Evolutionary conservation across 2,113 vertebrate species (phyloP), one percentile per base, ranked within the genome.

Genomic region (Gobius niger): DNA sequence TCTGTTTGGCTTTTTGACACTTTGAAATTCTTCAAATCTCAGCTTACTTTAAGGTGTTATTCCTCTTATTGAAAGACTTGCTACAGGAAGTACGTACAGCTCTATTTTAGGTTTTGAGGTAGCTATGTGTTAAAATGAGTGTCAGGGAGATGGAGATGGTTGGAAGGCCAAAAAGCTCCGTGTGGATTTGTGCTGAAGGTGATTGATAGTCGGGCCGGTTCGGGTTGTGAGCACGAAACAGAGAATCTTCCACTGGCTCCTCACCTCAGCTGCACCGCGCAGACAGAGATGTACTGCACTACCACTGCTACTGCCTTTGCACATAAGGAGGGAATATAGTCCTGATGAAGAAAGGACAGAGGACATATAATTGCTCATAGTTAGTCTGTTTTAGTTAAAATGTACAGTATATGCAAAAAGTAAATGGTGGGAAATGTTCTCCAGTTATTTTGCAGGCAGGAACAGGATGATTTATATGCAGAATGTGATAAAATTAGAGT

Each of bases 151-250:
- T 24, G 62, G 18, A 63, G 73, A 34, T n/a, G 76, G 53, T 62
- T 69, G 54, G 41, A 41, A 73, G 73, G 52, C 49, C 51, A 54
- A 46, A 46, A n/a, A 62, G 53, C 62, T 69, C 72, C 65, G 46
- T 50, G 59, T 67, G 72, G 67, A 71, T 57, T 77, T 72, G 9
- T 7, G 42, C 16, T 74, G 67, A 11, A 9, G 19, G 7, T 75
- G 81, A 85, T 74, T 87, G 85, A 85, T 77, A 67, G 70, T 51
- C 56, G 65, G 51, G 67, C 72, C 40, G 46, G 57, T 67, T 69
- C 24, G 64, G 68, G 70, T 59, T 19, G 42, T 72, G 42, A 74
- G 59, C 57, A 65, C 65, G 59, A 75, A 78, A 76, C 79, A 49
- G 67, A 76, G 74, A 47, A 57, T 82, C 70, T 51, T 67, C 67